Evolutionary conservation across 2,113 vertebrate genomes (phyloP), one percentile per base, ranked within the genome.

Genomic region (mouse (Mus musculus)): DNA sequence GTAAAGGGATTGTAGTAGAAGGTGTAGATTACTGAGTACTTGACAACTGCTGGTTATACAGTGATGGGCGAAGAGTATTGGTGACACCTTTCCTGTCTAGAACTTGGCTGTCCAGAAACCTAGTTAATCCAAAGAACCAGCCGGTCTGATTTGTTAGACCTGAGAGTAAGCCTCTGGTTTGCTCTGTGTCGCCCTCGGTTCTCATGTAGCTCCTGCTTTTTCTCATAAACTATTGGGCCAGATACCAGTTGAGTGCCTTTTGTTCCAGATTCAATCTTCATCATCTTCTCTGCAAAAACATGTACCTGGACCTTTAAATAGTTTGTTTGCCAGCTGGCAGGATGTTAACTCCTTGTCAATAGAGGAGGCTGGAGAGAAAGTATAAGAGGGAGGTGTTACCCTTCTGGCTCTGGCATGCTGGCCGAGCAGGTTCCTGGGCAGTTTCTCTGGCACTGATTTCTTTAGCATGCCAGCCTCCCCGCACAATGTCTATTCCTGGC

Each of bases 81-180:
- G 7, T 49, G 71, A 46, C 46, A 46, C 33, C 42, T 95, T 49
- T 93, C 71, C 88, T 89, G 30, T 90, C 26, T 71, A 72, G 73
- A 92, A 89, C 16, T 93, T 90, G 73, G 73, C 28, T 12, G 13
- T 90, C 78, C 22, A 49, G 33, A 87, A 93, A 46, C 46, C 67
- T 76, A 73, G 36, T 56, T 90, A 65, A 63, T 67, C 88, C 81
- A 78, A 63, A 91, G 42, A 75, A 52, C 20, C 78, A 90, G 85
- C 81, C 92, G 52, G 4, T 85, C 49, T 81, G n/a, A 86, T 77
- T 77, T 76, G 39, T 46, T 42, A 87, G 75, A 71, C 39, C 63
- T 65, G 19, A 86, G 72, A 94, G 65, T 22, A 86, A 82, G 73
- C 61, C 11, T 95, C 94, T 88, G 69, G 72, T 71, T 95, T 92